Evolutionary conservation across 2,797 vertebrate genomes (phyloP).

Genomic region (Sylvia borin): DNA sequence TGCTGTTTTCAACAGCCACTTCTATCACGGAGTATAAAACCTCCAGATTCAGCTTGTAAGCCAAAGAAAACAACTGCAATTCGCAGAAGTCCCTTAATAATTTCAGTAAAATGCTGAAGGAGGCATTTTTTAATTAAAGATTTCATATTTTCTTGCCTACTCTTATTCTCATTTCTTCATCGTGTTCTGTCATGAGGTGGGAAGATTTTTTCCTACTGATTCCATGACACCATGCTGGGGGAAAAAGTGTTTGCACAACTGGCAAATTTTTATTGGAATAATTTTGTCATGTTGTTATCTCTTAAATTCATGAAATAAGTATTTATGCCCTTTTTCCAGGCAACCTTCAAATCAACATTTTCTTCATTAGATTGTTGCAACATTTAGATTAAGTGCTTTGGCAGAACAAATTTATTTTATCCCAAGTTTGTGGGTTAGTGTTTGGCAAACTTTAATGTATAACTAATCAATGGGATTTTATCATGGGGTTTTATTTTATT

Average conservation of each 20-base stretch:
- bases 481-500: background rate
- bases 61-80: slow-evolving; percentile 39
- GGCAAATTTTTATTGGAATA: background rate
- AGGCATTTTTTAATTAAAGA: slow-evolving; percentile 21
- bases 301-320: background rate
- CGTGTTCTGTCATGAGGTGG: background rate
- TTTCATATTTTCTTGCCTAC: background rate
- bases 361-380: background rate
- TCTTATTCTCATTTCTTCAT: background rate
- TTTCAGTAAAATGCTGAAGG: slow-evolving; percentile 7
- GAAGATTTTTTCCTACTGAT: background rate
- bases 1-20: slow-evolving; percentile 35
- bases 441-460: background rate
- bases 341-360: slow-evolving; percentile 1
- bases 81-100: background rate
- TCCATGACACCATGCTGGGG: background rate
- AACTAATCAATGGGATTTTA: slow-evolving; percentile 13
- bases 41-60: background rate
- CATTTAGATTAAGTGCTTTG: background rate
- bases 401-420: background rate
- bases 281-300: background rate
- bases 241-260: background rate
- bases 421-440: background rate
- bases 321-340: background rate
- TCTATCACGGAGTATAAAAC: background rate